Percentiles rank a stretch among this genome's conserved stretches.
Conservation (phyloP, 92 coral and sea anemone species). For the Anthopleura xanthogrammica region DNA sequence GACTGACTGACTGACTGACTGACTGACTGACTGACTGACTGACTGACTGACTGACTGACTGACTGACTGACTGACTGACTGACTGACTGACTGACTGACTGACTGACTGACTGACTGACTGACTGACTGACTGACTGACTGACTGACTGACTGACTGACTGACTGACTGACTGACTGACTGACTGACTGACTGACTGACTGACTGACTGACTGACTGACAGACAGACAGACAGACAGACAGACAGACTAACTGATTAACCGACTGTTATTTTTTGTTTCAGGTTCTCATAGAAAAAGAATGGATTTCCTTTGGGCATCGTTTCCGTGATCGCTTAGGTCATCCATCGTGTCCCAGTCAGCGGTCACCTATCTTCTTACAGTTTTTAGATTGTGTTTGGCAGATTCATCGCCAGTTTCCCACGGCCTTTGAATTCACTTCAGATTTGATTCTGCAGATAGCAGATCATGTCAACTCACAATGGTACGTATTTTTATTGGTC, state of each 20-base stretch:
- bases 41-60: too few relatives aligned
- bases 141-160: too few relatives aligned
- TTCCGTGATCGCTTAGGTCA: conserved; percentile 95
- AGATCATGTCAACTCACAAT: conserved; percentile 93
- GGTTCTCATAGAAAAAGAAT: conserved; percentile 96
- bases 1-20: too few relatives aligned
- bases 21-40: too few relatives aligned
- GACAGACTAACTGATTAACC: neutral
- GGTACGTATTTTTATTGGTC: conserved; percentile 49
- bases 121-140: too few relatives aligned
- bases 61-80: too few relatives aligned
- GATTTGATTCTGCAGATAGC: conserved; percentile 77
- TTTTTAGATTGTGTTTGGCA: conserved; percentile 98
- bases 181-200: neutral
- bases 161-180: neutral
- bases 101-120: too few relatives aligned
- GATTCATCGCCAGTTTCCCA: conserved; percentile 82
- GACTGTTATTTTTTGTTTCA: conserved; percentile 8
- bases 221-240: neutral
- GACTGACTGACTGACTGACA: neutral
- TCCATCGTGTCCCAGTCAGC: conserved; percentile 90
- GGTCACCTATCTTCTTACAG: conserved; percentile 92
- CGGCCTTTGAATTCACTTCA: conserved; percentile 85
- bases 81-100: too few relatives aligned
- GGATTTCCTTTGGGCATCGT: conserved; percentile 98